These are phyloP conservation scores for Mythimna loreyi DNA, from an alignment of 2,888 invertebrate species.

Conservation along the genomic window DNA sequence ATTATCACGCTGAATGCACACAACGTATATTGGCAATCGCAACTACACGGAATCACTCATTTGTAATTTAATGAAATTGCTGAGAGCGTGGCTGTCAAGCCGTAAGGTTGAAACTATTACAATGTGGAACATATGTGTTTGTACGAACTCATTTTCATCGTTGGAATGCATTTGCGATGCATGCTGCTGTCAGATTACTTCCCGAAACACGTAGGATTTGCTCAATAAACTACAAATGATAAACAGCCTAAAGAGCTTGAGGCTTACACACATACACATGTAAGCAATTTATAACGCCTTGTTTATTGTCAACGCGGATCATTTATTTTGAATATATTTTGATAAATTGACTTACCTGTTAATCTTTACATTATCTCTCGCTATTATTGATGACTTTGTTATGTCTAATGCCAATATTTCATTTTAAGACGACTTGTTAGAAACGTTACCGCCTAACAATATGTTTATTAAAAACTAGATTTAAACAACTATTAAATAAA, in stretches of 20 bases:
- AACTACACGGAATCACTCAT: constrained; percentile 44
- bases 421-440: constrained; percentile 8
- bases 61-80: constrained; percentile 55
- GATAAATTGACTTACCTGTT: constrained; percentile 24
- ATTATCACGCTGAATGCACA: constrained; percentile 29
- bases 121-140: constrained; percentile 33
- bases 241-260: constrained; percentile 22
- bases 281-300: constrained; percentile 19
- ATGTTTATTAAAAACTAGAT: constrained; percentile 27
- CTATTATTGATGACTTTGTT: constrained; percentile 39
- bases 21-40: constrained; percentile 54
- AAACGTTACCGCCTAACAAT: not conserved
- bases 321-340: constrained; percentile 26
- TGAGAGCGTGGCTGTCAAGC: constrained; percentile 22
- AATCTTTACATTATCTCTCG: constrained; percentile 18
- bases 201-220: constrained; percentile 14
- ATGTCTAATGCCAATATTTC: constrained; percentile 15
- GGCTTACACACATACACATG: constrained; percentile 18
- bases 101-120: constrained; percentile 41
- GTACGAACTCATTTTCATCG: constrained; percentile 29
- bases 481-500: constrained; percentile 11
- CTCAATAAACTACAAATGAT: constrained; percentile 30
- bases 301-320: constrained; percentile 30
- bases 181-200: constrained; percentile 17
- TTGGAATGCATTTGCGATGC: constrained; percentile 27